Evolutionary conservation across 2,888 invertebrate genomes (phyloP), one percentile per base, ranked within the genome.

Genomic region (Drosophila suboccidentalis): DNA sequence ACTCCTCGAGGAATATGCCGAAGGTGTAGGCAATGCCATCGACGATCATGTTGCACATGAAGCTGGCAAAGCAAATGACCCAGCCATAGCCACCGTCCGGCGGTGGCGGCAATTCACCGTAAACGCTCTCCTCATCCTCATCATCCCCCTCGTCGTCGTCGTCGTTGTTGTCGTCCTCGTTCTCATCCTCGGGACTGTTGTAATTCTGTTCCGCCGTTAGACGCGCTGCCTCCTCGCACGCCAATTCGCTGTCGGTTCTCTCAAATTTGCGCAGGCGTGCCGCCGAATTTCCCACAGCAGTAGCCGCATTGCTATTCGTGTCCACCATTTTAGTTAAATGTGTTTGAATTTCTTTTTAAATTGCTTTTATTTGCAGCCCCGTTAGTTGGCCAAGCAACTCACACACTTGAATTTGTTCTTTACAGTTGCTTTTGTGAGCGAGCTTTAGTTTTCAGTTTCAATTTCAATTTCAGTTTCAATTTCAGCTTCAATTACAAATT

Each of bases 1-100:
- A 96, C 89, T 96, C 95, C 32, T 95, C 94, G 50, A 98, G 94
- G 94, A 98, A 97, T 90, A 99, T 96, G 59, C 99, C 99, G 93
- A 99, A 99, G 8, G 98, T 98, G 93, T 99, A 99, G n/a, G 98
- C 97, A 75, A 99, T 98, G 85, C 98, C 99, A 93, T 99, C 99
- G 64, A 99, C 98, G 85, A 99, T 97, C 94, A 99, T 95, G 94
- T 99, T 99, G 93, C 98, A 98, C 95, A 99, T 96, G 93, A 99
- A 98, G 47, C 98, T 98, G 59, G 98, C 98, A 90, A 97, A 96
- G 60, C 99, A 98, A 91, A 99, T 97, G 90, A 98, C 96, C 97
- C 97, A 97, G 39, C 97, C 97, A 92, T 96, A 97, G 55, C 98
- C 98, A 78, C 97, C 97, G 92, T 97, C 97, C 41, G 97, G 97